Base-by-base conservation (phyloP, 1,140 invertebrate species). In the Penaeus indicus region DNA sequence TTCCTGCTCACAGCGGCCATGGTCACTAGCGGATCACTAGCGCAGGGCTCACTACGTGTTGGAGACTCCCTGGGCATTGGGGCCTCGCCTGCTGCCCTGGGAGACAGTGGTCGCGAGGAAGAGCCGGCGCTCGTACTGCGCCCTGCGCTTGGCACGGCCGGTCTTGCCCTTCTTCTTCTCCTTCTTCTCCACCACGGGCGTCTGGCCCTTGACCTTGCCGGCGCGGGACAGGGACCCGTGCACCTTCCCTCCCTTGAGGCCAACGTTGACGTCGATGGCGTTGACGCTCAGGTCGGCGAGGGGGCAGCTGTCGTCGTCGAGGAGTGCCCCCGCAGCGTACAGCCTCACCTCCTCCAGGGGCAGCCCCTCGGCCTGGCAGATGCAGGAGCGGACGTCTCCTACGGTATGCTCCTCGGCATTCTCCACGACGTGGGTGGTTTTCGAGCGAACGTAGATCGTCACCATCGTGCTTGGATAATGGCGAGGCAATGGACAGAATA, bases 101-200 rank as follows among this genome's bases (percentile, higher is more conserved):
- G 96, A 96, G 92, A 97, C 96, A 11, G 99, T 98, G 92, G 99
- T 97, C 93, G 99, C 99, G 42, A 99, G 97, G 93, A 99, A 99
- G 92, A 32, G 32, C 32, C 99, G 94, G 91, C 98, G 95, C 94
- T 99, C 99, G 95, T 99, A 99, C 92, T 99, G 99, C 92, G 99
- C 97, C 91, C 99, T 96, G 92, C 99, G 95, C 95, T 99, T 99
- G 72, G 99, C 98, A 93, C 99, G 96, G 25, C 99, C 99, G 90
- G 98, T 99, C 95, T 98, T 99, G 96, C 98, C 99, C 95, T 99
- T 99, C 93, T 97, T 98, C 94, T 99, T 99, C 92, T 99, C 99
- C 93, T 99, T 97, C 93, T 99, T 99, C 90, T 99, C 99, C 91
- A 99, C 96, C 95, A 99, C 99, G 22, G 99, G 99, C 38, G 99